These are phyloP conservation scores for Priocnemis perturbator DNA, from an alignment of 2,888 invertebrate genomes.

Conservation along the genomic window DNA sequence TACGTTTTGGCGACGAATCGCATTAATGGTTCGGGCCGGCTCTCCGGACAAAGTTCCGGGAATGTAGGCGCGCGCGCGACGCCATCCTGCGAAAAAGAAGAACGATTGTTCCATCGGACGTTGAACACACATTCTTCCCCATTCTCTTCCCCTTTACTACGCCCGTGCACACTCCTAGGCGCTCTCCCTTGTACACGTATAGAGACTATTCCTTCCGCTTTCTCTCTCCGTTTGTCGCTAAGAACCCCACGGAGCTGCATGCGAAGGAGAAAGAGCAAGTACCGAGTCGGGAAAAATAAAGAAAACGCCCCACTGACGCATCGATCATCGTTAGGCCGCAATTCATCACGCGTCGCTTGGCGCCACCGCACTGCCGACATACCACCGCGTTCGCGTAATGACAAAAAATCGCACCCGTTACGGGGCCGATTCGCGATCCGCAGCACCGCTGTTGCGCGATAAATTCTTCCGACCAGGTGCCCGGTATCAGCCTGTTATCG, in stretches of 20 bases:
- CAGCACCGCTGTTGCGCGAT: no score
- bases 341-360: slow-evolving; percentile 28
- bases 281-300: neutral
- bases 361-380: neutral
- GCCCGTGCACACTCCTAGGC: no score
- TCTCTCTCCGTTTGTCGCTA: neutral
- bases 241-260: no score
- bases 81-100: no score
- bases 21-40: neutral
- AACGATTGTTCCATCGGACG: neutral
- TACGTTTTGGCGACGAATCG: no score
- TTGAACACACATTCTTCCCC: neutral
- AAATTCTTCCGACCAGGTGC: no score
- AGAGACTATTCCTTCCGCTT: neutral
- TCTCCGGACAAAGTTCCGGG: no score
- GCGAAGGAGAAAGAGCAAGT: neutral
- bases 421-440: slow-evolving; percentile 21
- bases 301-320: slow-evolving; percentile 19
- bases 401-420: slow-evolving; percentile 35
- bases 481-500: no score
- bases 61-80: slow-evolving; percentile 6
- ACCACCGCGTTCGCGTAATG: slow-evolving; percentile 6
- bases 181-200: neutral
- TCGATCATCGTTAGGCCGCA: slow-evolving; percentile 35
- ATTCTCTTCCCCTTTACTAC: neutral